Evolutionary conservation across 2,113 vertebrate species (phyloP), one percentile per base, ranked within the genome.

Genomic region (Apodemus sylvaticus): DNA sequence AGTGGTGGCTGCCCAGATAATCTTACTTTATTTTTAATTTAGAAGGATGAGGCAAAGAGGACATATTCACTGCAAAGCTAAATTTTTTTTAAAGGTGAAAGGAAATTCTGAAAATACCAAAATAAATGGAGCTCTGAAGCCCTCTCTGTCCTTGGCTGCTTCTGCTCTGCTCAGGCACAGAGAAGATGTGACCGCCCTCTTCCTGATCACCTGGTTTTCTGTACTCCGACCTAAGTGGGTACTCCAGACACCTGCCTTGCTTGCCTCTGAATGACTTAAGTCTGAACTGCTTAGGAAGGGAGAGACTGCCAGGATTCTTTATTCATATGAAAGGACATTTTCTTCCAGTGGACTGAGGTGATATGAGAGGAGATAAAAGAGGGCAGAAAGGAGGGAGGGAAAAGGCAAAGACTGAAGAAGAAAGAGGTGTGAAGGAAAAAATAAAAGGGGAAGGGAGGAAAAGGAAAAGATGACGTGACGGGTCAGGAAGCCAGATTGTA

Each of bases 1-100:
- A 42, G 53, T 51, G 17, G 22, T 60, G 11, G 58, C 64, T 29
- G n/a, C 48, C 82, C 42, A 4, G 55, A 78, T 55, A 19, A 19
- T 86, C 64, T 77, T 45, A 9, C 90, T 81, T 58, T 90, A 64
- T 86, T 76, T 95, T 92, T 81, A 85, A 66, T 83, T 93, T 64
- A 29, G 53, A 70, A 78, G 86, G 22, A 83, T 71, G 51, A 64
- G 13, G 51, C 36, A 86, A 66, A 17, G 7, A 71, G 60, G 81
- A n/a, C 42, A 88, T 53, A 74, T 5, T 87, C 39, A 26, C 60
- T 86, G 70, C 26, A 64, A 55, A 55, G 66, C 77, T 66, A 24
- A 48, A 0, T 39, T 20, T 24, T n/a, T n/a, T 60, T 12, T 6
- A 86, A n/a, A 82, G 20, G 87, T 34, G 9, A 83, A 68, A 89